Evolutionary conservation across 2,113 vertebrate species (phyloP).

Genomic region (Colaptes auratus): DNA sequence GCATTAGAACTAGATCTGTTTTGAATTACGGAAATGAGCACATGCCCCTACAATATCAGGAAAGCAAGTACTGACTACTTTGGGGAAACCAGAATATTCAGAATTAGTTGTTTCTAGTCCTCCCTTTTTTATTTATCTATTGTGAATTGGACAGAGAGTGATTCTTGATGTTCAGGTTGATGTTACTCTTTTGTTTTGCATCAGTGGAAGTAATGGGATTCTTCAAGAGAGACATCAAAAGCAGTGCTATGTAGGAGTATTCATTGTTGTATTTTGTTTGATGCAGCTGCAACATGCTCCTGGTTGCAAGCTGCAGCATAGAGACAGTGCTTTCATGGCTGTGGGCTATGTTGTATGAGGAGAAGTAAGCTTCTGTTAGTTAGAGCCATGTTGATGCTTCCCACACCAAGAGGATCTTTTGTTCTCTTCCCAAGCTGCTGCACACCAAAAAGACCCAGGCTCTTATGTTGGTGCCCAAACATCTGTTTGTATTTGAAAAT

Average conservation of each 20-base stretch:
- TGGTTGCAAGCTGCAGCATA: background rate
- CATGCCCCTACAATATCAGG: background rate
- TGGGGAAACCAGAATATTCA: background rate
- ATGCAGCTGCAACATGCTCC: background rate
- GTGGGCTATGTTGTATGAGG: fast-evolving
- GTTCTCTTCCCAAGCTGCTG: background rate
- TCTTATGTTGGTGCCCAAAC: background rate
- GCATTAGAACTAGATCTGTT: background rate
- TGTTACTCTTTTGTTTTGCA: background rate
- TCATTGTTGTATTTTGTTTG: background rate
- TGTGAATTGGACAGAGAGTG: background rate
- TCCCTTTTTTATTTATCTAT: background rate
- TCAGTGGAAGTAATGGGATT: background rate
- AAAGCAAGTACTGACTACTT: background rate
- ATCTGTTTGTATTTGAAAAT: background rate
- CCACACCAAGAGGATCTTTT: background rate
- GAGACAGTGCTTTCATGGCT: background rate
- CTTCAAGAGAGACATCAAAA: background rate
- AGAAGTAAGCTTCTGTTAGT: background rate
- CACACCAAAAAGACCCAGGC: background rate
- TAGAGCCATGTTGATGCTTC: background rate
- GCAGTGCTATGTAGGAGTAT: background rate
- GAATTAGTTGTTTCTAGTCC: background rate
- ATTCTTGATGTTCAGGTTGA: background rate
- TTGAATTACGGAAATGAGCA: background rate